Evolutionary conservation across 2,888 invertebrate genomes (phyloP).

Genomic region (Scrobipalpa atriplicella): DNA sequence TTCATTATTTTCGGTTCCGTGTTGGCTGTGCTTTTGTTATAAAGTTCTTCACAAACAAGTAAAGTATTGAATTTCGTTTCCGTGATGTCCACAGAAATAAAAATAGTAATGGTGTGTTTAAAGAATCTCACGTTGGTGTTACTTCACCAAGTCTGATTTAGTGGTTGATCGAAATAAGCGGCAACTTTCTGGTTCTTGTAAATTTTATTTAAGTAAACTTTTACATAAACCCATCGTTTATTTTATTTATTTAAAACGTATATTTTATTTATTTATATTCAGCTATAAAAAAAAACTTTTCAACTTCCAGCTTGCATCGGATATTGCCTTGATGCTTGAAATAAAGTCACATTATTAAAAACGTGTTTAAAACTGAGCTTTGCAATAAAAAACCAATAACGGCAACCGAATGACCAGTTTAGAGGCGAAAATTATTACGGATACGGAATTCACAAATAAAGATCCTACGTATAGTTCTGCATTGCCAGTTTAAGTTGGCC

Average conservation of each 20-base stretch:
- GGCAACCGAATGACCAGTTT: conserved; percentile 27
- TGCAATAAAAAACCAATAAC: conserved; percentile 25
- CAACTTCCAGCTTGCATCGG: not conserved
- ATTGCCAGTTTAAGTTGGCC: conserved; percentile 29
- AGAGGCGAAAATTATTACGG: conserved; percentile 28
- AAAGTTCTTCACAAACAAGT: not conserved
- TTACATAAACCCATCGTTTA: not conserved
- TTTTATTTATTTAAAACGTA: not conserved
- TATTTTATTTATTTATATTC: not conserved
- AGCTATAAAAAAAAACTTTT: conserved; percentile 8
- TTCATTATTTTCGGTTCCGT: conserved; percentile 17
- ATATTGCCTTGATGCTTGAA: conserved; percentile 17
- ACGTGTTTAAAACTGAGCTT: conserved; percentile 21
- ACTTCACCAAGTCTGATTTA: too few species aligned
- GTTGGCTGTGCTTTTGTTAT: conserved; percentile 16
- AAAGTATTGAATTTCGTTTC: not conserved
- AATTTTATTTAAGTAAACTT: not conserved
- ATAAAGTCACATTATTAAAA: conserved; percentile 20
- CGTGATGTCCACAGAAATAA: conserved; percentile 34
- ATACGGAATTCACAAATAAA: conserved; percentile 30
- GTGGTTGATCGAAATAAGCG: conserved; percentile 54
- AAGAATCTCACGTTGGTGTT: conserved; percentile 44
- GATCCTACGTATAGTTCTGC: conserved; percentile 22
- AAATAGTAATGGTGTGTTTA: conserved; percentile 44
- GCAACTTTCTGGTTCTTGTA: conserved; percentile 46